A percentile compares a stretch with the other conserved stretches of the same genome.
phyloP scores from a whole-genome alignment of 2,797 vertebrate genomes.

The Sphaeramia orbicularis region DNA sequence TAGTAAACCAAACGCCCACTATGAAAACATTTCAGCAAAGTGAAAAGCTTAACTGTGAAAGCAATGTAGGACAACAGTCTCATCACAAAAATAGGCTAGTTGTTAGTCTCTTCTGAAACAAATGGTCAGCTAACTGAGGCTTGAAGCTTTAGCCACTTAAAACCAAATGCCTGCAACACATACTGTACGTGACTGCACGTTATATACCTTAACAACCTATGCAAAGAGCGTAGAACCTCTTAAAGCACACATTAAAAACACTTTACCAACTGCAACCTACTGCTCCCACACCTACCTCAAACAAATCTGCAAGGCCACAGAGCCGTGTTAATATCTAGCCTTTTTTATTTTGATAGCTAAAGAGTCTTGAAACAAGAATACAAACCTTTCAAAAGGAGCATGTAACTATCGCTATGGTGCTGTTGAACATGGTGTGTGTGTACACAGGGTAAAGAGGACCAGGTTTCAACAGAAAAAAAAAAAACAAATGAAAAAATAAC shows the following conservation, averaged over 20 bases:
- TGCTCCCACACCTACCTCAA: constrained; percentile 72
- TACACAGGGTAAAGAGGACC: constrained; percentile 77
- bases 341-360: constrained; percentile 81
- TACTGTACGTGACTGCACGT: constrained; percentile 76
- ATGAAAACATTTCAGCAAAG: constrained; percentile 60
- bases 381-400: constrained; percentile 56
- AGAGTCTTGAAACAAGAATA: constrained; percentile 73
- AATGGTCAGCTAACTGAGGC: constrained; percentile 73
- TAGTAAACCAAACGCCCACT: constrained; percentile 76
- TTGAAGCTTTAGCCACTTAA: constrained; percentile 69
- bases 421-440: constrained; percentile 75
- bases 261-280: constrained; percentile 76
- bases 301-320: constrained; percentile 72
- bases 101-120: constrained; percentile 69
- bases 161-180: constrained; percentile 80
- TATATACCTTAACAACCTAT: constrained; percentile 75
- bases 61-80: constrained; percentile 59
- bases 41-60: constrained; percentile 70
- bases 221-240: constrained; percentile 63
- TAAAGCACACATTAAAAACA: constrained; percentile 73
- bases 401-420: constrained; percentile 77
- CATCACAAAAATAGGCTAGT: constrained; percentile 68
- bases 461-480: constrained; percentile 75
- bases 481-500: constrained; percentile 60
- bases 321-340: constrained; percentile 82